Conservation (phyloP, 2,113 vertebrate species). For the Spheniscus mendiculus region DNA sequence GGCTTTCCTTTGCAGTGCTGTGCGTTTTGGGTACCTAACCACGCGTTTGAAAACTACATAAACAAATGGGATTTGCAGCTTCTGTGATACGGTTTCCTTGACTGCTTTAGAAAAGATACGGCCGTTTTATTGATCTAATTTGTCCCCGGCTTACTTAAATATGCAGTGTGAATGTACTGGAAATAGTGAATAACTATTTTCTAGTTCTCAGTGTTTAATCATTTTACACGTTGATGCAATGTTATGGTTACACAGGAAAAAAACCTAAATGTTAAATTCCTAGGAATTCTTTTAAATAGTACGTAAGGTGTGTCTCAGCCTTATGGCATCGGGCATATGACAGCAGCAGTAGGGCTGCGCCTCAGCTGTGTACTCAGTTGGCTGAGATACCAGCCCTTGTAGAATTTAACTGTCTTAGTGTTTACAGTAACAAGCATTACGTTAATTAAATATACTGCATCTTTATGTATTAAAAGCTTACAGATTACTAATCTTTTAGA, state of each 20-base stretch:
- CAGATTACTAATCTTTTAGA: neutral
- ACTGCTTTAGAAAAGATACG: neutral
- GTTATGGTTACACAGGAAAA: neutral
- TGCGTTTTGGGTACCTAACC: slow-evolving; percentile 54
- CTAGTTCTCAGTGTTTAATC: neutral
- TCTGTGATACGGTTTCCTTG: neutral
- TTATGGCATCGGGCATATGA: neutral
- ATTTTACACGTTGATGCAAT: neutral
- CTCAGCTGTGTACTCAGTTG: neutral
- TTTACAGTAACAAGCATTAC: neutral
- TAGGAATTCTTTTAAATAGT: neutral
- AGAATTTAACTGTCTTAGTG: neutral
- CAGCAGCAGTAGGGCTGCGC: neutral
- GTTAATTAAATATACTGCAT: slow-evolving; percentile 6
- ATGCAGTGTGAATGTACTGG: neutral
- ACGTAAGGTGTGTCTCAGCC: neutral
- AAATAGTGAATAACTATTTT: neutral
- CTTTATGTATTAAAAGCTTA: neutral
- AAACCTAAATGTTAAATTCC: neutral
- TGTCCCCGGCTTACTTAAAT: neutral
- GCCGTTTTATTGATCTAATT: neutral
- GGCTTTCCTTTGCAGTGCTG: slow-evolving; percentile 62
- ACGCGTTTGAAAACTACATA: slow-evolving; percentile 1
- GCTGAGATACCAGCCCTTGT: neutral
- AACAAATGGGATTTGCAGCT: neutral